These are phyloP conservation scores for Vandiemenella viatica DNA, from an alignment of 2,888 invertebrate genomes.

Conservation along the genomic window DNA sequence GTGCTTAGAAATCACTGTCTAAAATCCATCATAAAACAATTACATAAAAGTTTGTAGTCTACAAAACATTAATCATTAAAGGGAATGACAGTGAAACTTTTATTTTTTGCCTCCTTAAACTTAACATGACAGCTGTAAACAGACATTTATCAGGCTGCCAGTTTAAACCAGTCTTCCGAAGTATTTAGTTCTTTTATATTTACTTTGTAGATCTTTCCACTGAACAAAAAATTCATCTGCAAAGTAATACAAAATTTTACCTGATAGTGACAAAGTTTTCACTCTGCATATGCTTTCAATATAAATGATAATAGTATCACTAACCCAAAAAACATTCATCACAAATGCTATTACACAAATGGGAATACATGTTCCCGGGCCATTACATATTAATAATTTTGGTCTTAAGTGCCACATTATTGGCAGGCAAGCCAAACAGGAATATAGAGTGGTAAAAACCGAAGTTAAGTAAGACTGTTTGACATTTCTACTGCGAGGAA, in stretches of 20 bases:
- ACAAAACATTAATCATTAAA: too few species aligned
- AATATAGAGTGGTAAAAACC: constrained; percentile 58
- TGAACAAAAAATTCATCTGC: constrained; percentile 83
- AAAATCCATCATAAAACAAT: too few species aligned
- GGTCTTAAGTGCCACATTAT: constrained; percentile 54
- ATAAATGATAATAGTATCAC: constrained; percentile 64
- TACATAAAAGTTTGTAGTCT: too few species aligned
- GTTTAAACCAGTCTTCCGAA: constrained; percentile 47
- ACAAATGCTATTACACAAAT: constrained; percentile 66
- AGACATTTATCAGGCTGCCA: too few species aligned
- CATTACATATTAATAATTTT: constrained; percentile 77
- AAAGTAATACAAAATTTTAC: constrained; percentile 67
- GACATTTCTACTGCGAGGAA: constrained; percentile 77
- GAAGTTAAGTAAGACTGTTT: constrained; percentile 72
- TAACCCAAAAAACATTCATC: constrained; percentile 48
- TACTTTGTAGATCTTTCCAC: constrained; percentile 64
- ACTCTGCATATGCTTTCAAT: constrained; percentile 93
- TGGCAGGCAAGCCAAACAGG: constrained; percentile 52
- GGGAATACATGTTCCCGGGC: constrained; percentile 93
- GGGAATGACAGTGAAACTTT: too few species aligned
- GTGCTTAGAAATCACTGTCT: too few species aligned
- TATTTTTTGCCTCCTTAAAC: too few species aligned
- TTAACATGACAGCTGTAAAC: too few species aligned
- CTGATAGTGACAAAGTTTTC: constrained; percentile 72
- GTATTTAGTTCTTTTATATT: constrained; percentile 54